Evolutionary conservation across 2,797 vertebrate genomes (phyloP), one percentile per base, ranked within the genome.

Genomic region (Erpetoichthys calabaricus): DNA sequence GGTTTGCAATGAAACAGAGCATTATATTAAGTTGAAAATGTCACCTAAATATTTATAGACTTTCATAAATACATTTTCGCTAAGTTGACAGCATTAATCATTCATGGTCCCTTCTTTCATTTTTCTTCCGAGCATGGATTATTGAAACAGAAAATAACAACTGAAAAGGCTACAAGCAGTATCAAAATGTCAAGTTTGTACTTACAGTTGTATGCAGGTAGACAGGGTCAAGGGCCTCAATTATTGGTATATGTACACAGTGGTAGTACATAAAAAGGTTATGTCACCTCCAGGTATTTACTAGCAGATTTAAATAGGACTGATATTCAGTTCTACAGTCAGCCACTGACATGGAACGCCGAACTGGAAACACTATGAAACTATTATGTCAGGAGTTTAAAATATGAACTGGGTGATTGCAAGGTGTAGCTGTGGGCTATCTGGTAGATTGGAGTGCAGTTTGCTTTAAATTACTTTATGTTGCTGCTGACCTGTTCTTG

Each of bases 181-280:
- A 94, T 94, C 90, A 91, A 97, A 98, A 97, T 98, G 95, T 98
- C 95, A 98, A 88, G 87, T 91, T 94, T 97, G 92, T 98, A 95
- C 89, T 95, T 94, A 94, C 91, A 91, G 90, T 85, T 88, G 78
- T 84, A 83, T 86, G 88, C 85, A 78, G 86, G 75, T 80, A 81
- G 89, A 91, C 89, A 86, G 90, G 95, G 94, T 98, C 95, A 97
- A 97, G 91, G 91, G 92, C 91, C 90, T 92, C 91, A 94, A 94
- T 98, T 97, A 97, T 92, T 94, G 92, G 92, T 96, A 89, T 96
- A 87, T 84, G 84, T 89, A 89, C 86, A 91, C 86, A 80, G 82
- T 76, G 82, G 80, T 72, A 78, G 78, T 86, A 95, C 92, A 93
- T 78, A 86, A 93, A 93, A 92, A 97, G 92, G 94, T 92, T 91